These are phyloP conservation scores for Sardina pilchardus DNA, from an alignment of 2,113 vertebrate species.

Conservation along the genomic window DNA sequence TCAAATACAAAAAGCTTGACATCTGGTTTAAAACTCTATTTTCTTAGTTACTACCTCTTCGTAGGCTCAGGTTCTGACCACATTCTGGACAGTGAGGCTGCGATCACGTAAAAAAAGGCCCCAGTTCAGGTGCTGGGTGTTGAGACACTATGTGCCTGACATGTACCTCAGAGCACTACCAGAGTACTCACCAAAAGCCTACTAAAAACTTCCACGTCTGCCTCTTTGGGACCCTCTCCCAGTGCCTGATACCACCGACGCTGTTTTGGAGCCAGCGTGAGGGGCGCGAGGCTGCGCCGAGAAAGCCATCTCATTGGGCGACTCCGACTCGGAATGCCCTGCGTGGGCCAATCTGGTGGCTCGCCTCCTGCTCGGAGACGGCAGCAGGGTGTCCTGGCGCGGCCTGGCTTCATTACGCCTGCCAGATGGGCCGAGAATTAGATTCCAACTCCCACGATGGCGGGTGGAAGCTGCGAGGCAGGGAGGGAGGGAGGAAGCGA, in stretches of 20 bases:
- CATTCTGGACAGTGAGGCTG: not conserved
- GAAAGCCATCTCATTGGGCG: conserved; percentile 66
- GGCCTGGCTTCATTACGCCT: conserved; percentile 74
- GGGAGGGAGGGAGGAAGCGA: conserved; percentile 53
- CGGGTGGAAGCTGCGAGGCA: conserved; percentile 48
- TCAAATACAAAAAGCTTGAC: not conserved
- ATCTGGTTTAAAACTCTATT: not conserved
- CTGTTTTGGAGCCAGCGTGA: conserved; percentile 58
- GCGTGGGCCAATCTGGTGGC: conserved; percentile 71
- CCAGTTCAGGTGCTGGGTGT: not conserved
- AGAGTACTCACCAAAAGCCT: not conserved
- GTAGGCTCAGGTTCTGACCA: not conserved
- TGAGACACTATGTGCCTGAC: not conserved
- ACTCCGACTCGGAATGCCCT: conserved; percentile 39
- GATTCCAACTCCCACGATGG: conserved; percentile 72
- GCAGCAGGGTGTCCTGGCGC: conserved; percentile 68
- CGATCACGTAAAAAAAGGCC: not conserved
- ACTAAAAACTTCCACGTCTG: conserved; percentile 11
- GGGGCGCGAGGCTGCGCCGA: conserved; percentile 66
- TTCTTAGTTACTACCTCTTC: not conserved
- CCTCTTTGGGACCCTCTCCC: conserved; percentile 3
- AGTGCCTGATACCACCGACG: conserved; percentile 46
- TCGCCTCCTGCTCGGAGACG: conserved; percentile 70
- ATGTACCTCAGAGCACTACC: not conserved
- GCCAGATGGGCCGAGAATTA: conserved; percentile 77